A percentile compares a stretch with the other conserved stretches of the same genome.
Evolutionary conservation across 2,113 vertebrate genomes (phyloP).

Genomic region (Pseudorectes ferrugineus): DNA sequence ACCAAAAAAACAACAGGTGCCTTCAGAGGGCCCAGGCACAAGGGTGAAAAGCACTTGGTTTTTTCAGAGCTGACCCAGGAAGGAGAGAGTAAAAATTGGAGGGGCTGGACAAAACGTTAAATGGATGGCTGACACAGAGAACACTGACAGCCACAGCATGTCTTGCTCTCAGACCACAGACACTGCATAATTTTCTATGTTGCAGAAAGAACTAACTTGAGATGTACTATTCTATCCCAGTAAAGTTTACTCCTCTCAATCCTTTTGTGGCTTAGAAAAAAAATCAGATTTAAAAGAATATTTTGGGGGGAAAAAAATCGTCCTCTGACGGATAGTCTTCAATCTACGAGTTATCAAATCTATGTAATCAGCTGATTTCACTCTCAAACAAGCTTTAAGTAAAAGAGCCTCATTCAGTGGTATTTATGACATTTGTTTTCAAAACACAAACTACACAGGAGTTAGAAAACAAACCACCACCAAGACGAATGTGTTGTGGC

Average conservation of each 20-base stretch:
- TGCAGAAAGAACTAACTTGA: background rate
- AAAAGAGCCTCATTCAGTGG: background rate
- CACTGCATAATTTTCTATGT: background rate
- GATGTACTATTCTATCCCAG: background rate
- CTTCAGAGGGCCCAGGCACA: background rate
- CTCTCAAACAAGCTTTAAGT: background rate
- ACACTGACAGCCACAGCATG: background rate
- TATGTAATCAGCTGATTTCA: background rate
- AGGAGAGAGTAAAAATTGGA: background rate
- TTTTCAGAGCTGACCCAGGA: background rate
- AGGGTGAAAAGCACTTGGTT: background rate
- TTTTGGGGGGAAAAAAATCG: accelerated
- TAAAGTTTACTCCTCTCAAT: background rate
- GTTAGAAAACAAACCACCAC: background rate
- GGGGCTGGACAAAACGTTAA: background rate
- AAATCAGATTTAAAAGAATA: background rate
- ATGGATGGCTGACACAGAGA: background rate
- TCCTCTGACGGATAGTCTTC: background rate
- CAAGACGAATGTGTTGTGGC: background rate
- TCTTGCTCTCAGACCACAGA: background rate
- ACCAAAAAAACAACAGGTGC: background rate
- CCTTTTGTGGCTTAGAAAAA: background rate
- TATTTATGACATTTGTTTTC: background rate
- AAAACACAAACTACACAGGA: background rate
- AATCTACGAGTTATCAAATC: background rate